These are phyloP conservation scores for Pachypsylla venusta DNA, from an alignment of 1,140 invertebrate species.

Conservation along the genomic window DNA sequence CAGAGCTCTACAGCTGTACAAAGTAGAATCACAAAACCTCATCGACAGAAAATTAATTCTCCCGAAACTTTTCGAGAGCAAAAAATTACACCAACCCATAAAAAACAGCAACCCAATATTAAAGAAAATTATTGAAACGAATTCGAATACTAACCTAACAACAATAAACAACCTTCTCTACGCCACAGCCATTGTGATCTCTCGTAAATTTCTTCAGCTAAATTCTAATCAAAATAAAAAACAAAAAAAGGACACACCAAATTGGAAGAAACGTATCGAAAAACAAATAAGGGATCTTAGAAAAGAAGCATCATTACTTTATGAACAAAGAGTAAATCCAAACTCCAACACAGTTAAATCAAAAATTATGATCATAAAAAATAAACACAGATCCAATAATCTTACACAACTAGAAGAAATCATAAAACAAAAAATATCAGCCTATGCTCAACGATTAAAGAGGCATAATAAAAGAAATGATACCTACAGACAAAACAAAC, in stretches of 20 bases:
- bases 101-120: background rate
- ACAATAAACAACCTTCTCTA: background rate
- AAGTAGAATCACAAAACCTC: background rate
- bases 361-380: too few relatives aligned
- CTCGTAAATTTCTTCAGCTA: background rate
- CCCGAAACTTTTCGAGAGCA: background rate
- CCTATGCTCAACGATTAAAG: background rate
- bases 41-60: background rate
- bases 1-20: background rate
- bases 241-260: background rate
- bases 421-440: background rate
- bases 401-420: background rate
- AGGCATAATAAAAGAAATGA: background rate
- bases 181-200: background rate
- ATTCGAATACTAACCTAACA: background rate
- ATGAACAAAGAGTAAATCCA: background rate
- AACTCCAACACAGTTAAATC: background rate
- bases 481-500: background rate
- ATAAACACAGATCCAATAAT: background rate
- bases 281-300: too few relatives aligned
- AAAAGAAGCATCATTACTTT: background rate
- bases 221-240: background rate
- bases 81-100: background rate
- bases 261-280: background rate
- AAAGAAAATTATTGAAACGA: background rate